Conservation (phyloP, 2,113 vertebrate species). For the Dicaeum eximium region DNA sequence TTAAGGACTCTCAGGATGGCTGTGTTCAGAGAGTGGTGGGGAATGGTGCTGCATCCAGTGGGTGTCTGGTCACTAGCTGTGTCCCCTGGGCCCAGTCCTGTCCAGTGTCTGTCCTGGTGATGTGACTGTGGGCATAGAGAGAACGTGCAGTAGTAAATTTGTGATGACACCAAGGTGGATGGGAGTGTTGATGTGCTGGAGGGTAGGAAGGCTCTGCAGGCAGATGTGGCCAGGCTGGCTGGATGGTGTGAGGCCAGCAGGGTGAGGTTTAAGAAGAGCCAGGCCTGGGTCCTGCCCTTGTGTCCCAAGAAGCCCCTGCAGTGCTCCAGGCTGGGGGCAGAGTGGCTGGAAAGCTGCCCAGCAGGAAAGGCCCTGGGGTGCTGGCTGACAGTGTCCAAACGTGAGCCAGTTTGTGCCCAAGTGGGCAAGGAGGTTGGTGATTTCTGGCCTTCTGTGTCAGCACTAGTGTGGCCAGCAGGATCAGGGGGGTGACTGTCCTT, state of each 20-base stretch:
- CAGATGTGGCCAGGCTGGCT: background rate
- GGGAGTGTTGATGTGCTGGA: too few relatives aligned
- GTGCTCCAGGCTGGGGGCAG: background rate
- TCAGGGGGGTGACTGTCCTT: rapidly evolving
- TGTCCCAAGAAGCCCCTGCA: background rate
- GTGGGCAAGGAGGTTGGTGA: too few relatives aligned
- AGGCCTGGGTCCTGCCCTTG: background rate
- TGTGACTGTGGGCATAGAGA: background rate
- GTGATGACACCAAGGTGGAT: background rate
- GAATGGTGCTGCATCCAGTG: background rate
- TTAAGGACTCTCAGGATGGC: too few relatives aligned
- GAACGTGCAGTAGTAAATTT: background rate
- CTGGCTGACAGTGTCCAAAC: rapidly evolving
- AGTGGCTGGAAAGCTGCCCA: too few relatives aligned
- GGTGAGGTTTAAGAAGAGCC: background rate
- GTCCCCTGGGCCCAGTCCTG: background rate
- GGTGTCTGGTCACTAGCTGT: background rate
- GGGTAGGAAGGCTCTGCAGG: too few relatives aligned
- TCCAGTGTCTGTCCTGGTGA: background rate
- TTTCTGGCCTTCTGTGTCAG: background rate
- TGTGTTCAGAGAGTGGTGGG: background rate
- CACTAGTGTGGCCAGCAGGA: background rate
- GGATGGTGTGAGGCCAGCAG: background rate
- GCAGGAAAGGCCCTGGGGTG: background rate
- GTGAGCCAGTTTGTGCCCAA: rapidly evolving